Percentiles rank a stretch among this genome's conserved stretches.
Conservation (phyloP, 2,888 invertebrate species). For the Xestia c-nigrum region DNA sequence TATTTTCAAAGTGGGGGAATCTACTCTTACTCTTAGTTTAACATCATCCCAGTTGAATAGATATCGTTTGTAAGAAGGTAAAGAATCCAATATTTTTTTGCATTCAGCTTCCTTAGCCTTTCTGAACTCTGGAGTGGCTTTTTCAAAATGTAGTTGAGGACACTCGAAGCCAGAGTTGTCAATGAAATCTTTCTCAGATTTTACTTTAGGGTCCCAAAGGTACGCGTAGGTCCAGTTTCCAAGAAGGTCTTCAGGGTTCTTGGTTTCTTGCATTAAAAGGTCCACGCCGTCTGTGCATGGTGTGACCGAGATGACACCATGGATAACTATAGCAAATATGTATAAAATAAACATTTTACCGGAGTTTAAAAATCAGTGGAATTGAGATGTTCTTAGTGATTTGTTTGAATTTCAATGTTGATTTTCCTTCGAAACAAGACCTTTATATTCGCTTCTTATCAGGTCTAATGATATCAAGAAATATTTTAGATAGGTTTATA, state of each 20-base stretch:
- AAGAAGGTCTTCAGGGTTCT: too few relatives aligned
- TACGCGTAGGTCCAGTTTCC: too few relatives aligned
- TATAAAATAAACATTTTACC: conserved; percentile 10
- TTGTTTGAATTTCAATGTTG: conserved; percentile 5
- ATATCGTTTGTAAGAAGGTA: too few relatives aligned
- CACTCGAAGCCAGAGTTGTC: conserved; percentile 14
- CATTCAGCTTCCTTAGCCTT: conserved; percentile 41
- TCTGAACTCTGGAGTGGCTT: conserved; percentile 9
- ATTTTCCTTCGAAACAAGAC: not conserved
- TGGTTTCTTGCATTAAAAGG: conserved; percentile 16
- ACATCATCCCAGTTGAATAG: conserved; percentile 55
- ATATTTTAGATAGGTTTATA: conserved; percentile 12
- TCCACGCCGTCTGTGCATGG: conserved; percentile 36
- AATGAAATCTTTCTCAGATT: conserved; percentile 8
- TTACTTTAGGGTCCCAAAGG: too few relatives aligned
- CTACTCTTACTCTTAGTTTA: conserved; percentile 34
- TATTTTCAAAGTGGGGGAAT: conserved; percentile 10
- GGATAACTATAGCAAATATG: conserved; percentile 30
- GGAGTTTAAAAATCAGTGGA: not conserved
- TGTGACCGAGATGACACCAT: conserved; percentile 15
- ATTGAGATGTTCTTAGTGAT: not conserved
- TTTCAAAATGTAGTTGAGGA: conserved; percentile 25
- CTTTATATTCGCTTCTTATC: conserved; percentile 31
- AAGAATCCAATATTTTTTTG: not conserved
- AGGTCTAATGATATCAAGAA: not conserved